Percentiles rank a stretch among this genome's conserved stretches.
Conservation (phyloP, 2,888 invertebrate genomes). For the Oasisia sp. region DNA sequence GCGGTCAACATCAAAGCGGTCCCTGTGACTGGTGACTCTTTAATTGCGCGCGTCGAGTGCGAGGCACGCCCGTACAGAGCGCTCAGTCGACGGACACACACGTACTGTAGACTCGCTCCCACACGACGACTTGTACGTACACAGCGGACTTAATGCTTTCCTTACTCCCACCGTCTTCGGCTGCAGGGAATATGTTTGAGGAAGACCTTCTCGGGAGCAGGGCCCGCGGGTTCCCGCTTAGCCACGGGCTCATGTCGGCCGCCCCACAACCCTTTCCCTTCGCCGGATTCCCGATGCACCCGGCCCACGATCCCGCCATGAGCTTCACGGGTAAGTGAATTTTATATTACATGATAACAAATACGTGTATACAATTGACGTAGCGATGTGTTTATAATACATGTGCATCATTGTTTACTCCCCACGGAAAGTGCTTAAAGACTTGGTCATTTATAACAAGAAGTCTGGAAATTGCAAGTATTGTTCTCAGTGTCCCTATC, state of each 20-base stretch:
- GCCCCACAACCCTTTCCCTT: conserved; percentile 60
- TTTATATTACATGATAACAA: not conserved
- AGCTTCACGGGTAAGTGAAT: conserved; percentile 54
- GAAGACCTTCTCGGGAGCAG: conserved; percentile 59
- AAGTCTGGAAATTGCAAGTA: not conserved
- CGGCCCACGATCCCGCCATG: conserved; percentile 59
- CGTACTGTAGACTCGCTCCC: not conserved
- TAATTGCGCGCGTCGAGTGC: not conserved
- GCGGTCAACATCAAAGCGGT: not conserved
- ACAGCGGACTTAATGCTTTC: conserved; percentile 29
- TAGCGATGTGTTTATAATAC: not conserved
- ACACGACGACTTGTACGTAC: not conserved
- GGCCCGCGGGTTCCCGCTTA: conserved; percentile 57
- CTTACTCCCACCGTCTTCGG: conserved; percentile 29
- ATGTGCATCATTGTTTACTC: not conserved
- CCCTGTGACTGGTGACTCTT: not conserved
- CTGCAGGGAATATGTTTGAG: conserved; percentile 53
- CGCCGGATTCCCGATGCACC: conserved; percentile 61
- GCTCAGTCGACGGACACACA: not conserved
- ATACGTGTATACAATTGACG: not conserved
- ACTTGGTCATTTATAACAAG: not conserved
- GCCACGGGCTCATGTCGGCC: conserved; percentile 57
- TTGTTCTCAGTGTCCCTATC: too few species aligned
- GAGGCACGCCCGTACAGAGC: not conserved
- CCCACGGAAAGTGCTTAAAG: not conserved